Base-by-base conservation (phyloP, 1,140 invertebrate genomes). In the Cryptotermes secundus region DNA sequence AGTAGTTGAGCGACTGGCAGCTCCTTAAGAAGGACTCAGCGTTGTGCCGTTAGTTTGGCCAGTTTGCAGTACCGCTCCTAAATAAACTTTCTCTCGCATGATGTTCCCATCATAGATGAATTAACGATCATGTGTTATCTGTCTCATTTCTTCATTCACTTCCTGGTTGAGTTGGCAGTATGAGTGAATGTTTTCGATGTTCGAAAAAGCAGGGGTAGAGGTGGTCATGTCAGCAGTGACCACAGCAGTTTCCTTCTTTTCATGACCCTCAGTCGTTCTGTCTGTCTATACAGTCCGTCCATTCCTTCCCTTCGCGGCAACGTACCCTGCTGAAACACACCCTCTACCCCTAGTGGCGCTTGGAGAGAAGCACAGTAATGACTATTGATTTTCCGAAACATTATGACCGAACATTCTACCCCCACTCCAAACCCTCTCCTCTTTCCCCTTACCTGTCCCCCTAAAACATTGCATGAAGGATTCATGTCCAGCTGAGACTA, bases 361-460 rank as follows among this genome's bases (percentile, higher is more conserved):
- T 16, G 26, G 59, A 72, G 59, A n/a, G n/a, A 10, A 72, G 59
- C 59, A 72, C 59, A 72, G 59, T 72, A 72, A 72, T 31, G 59
- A 72, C 59, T 72, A 72, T 72, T 72, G 59, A 72, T 72, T 72
- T 72, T 72, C 59, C 59, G 31, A 72, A 72, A 72, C 59, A 72
- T 72, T 72, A 72, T 72, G 59, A 72, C 59, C 59, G 53, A 19
- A 14, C 53, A 59, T 24, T n/a, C 53, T 2, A 59, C 26, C 26
- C 26, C n/a, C 59, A n/a, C 26, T 31, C 59, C 59, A 1, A 72
- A 31, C 59, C 59, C 26, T n/a, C 53, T 22, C 1, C 53, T n/a
- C 7, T 2, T 72, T n/a, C 7, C 59, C 59, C 26, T 12, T 72
- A 72, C 59, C 59, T 26, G n/a, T 72, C n/a, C 19, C 59, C 6